Conservation (phyloP, 1,140 invertebrate genomes). For the Caligus rogercresseyi region DNA sequence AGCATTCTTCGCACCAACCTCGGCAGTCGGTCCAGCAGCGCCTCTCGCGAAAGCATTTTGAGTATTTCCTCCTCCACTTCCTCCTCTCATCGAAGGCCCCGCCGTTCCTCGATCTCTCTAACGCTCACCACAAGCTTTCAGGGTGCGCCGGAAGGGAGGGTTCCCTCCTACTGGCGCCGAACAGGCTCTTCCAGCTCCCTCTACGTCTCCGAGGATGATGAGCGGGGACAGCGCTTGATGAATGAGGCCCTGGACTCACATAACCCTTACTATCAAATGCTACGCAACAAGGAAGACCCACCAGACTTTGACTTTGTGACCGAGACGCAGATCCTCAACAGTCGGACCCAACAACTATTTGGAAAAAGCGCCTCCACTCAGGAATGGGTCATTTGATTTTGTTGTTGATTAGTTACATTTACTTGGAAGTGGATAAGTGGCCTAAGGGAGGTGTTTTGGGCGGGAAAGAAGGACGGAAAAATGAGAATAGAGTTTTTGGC, state of each 20-base stretch:
- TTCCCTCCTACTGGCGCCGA: not conserved
- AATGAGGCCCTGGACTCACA: not conserved
- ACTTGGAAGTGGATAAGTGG: no score
- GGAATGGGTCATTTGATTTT: not conserved
- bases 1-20: not conserved
- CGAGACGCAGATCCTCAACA: not conserved
- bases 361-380: not conserved
- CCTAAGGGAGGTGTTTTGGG: no score
- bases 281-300: not conserved
- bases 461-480: no score
- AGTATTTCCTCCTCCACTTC: not conserved
- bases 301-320: not conserved
- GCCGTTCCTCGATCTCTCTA: not conserved
- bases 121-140: not conserved
- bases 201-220: not conserved
- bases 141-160: not conserved
- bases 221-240: no score
- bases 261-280: not conserved
- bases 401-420: no score
- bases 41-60: not conserved
- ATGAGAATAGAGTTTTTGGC: no score
- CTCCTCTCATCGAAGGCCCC: not conserved
- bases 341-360: not conserved
- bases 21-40: no score
- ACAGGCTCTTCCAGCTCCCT: not conserved